phyloP scores from a whole-genome alignment of 2,888 invertebrate genomes.

The Parnassius smintheus region DNA sequence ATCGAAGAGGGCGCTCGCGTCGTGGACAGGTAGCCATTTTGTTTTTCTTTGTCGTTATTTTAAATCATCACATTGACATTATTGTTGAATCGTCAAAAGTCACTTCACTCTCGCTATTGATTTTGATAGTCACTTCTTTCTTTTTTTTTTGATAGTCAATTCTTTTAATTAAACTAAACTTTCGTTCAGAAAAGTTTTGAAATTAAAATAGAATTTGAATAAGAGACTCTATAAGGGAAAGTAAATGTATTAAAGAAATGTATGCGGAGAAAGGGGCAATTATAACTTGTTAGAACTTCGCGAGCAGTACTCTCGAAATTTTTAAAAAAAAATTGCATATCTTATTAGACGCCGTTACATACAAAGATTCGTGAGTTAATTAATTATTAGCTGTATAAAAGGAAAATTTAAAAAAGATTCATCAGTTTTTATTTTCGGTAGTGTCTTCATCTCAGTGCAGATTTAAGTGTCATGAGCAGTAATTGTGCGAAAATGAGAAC shows the following conservation, averaged over 20 bases:
- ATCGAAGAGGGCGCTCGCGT: conserved; percentile 58
- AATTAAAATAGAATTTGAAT: conserved; percentile 24
- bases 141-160: too few species aligned
- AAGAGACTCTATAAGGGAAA: background rate
- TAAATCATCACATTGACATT: conserved; percentile 32
- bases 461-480: too few species aligned
- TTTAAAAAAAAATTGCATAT: conserved; percentile 8
- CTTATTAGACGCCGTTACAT: background rate
- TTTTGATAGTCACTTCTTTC: conserved; percentile 29
- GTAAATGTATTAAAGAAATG: background rate
- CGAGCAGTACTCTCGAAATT: background rate
- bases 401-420: too few species aligned
- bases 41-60: conserved; percentile 27
- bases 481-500: too few species aligned
- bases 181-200: conserved; percentile 27
- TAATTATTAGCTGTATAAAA: too few species aligned
- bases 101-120: conserved; percentile 19
- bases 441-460: too few species aligned
- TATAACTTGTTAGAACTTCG: conserved; percentile 1
- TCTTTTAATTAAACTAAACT: conserved; percentile 33
- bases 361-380: too few species aligned
- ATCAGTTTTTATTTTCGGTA: too few species aligned
- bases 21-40: conserved; percentile 70
- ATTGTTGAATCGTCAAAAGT: conserved; percentile 25
- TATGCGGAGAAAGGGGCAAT: conserved; percentile 11